These are phyloP conservation scores for Hylia prasina DNA, from an alignment of 2,113 vertebrate species.

Conservation along the genomic window DNA sequence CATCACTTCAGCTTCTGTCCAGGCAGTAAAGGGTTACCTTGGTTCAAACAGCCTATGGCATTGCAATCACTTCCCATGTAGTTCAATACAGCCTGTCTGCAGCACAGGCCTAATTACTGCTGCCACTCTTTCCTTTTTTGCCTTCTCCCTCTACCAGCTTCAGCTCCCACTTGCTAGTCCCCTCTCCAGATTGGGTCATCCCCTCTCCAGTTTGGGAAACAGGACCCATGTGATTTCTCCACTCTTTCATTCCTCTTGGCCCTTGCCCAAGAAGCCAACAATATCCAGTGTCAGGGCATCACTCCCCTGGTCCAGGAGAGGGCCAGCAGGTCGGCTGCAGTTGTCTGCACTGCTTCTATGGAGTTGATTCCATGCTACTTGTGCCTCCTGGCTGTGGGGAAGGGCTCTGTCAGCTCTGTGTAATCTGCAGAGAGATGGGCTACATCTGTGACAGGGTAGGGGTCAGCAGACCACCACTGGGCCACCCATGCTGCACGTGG, in stretches of 20 bases:
- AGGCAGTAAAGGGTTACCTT: background rate
- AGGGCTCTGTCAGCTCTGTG: background rate
- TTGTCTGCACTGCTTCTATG: background rate
- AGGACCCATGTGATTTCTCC: background rate
- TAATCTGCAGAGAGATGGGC: background rate
- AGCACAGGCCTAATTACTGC: background rate
- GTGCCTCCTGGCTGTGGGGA: background rate
- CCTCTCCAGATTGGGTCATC: background rate
- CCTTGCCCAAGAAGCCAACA: background rate
- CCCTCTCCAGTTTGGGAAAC: background rate
- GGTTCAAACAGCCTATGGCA: background rate
- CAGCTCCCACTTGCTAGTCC: background rate
- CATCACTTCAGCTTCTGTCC: background rate
- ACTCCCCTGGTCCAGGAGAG: background rate
- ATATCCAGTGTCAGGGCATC: background rate
- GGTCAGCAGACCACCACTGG: background rate
- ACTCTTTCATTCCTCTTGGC: background rate
- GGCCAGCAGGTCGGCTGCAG: background rate
- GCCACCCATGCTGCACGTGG: fast-evolving
- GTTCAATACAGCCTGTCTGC: background rate
- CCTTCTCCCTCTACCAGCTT: background rate
- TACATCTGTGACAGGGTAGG: background rate
- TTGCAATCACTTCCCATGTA: background rate
- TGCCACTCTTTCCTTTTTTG: background rate
- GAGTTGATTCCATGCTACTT: background rate